Base-by-base conservation (phyloP, 2,113 vertebrate genomes). In the Castor canadensis region DNA sequence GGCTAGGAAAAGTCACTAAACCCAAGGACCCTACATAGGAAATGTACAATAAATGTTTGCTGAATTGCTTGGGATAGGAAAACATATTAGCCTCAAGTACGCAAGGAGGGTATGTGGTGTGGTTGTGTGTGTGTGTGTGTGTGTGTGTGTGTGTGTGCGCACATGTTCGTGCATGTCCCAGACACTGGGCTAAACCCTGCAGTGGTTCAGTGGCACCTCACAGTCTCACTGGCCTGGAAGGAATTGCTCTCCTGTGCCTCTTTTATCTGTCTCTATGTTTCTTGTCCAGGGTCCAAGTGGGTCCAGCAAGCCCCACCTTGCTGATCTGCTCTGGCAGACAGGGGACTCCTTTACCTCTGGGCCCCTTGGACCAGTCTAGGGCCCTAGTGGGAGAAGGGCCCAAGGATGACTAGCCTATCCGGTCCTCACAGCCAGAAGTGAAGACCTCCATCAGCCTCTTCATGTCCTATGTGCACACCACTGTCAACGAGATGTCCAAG, bases 391-490 rank as follows among this genome's bases (percentile, higher is more conserved):
- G 16, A 7, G 15, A 0, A 24, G 28, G n/a, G 26, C 6, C 32
- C 8, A 1, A 35, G 3, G 40, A 30, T 30, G 15, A 30, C 32
- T 0, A 1, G 26, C 11, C 43, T 0, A 0, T 4, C 54, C 17
- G 5, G 0, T 38, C 79, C 71, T 13, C 80, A 19, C 94, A 99
- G 99, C 95, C 91, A 0, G 96, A 97, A 5, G 98, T 98, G 72
- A 99, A 99, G 97, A 45, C 26, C 16, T 99, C 98, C 97, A 98
- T 99, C 97, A 98, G 98, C 89, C 91, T 86, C 32, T 98, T 99
- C 97, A 99, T 99, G 98, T 81, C 98, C 71, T 97, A 96, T 0
- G 98, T 98, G 92, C 98, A 99, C 84, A 98, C 85, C 0, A 99
- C 98, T 0, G 98, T 98, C 6, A 99, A 99, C 16, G 98, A 98